Base-by-base conservation (phyloP, 1,140 invertebrate species). In the Drosophila athabasca region DNA sequence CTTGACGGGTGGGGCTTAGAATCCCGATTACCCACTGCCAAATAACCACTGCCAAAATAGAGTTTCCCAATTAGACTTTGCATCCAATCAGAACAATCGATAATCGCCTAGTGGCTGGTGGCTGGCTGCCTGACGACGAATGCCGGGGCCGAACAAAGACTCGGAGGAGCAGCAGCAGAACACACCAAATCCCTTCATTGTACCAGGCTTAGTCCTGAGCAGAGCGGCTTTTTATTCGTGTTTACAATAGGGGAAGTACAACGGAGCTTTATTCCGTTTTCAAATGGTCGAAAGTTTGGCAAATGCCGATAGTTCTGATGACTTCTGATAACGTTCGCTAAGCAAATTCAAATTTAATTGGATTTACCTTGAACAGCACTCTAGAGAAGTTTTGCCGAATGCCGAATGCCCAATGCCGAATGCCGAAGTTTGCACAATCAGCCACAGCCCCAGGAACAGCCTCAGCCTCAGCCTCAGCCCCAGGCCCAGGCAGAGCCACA, bases 321-420 rank as follows among this genome's bases (percentile, higher is more conserved):
- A 52, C 52, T 15, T 58, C 67, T 58, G 67, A 69, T 69, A 64
- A 70, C 69, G 66, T 71, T 48, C 48, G 31, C 46, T 52, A 65
- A 55, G 55, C 68, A 72, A 76, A 80, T 76, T 57, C 62, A 66
- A 84, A 85, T 69, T 72, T 74, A 85, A 85, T 84, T 77, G 76
- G 62, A 77, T 85, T 79, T 54, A 9, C 17, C 60, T 48, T 62
- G 35, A 11, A 76, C 54, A 66, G 70, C 43, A 62, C 29, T 35
- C 8, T 24, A 48, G 19, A 13, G 55, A 79, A 75, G 64, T 61
- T 60, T 75, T 43, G 76, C 22, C 48, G 31, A 45, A 57, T 57
- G 22, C n/a, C n/a, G n/a, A 19, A 19, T 19, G 17, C 17, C 17
- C 17, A 19, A 19, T 19, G 0, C 17, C 1, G 17, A 19, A 19